These are phyloP conservation scores for Cataglyphis livida DNA, from an alignment of 2,888 invertebrate species.

Conservation along the genomic window DNA sequence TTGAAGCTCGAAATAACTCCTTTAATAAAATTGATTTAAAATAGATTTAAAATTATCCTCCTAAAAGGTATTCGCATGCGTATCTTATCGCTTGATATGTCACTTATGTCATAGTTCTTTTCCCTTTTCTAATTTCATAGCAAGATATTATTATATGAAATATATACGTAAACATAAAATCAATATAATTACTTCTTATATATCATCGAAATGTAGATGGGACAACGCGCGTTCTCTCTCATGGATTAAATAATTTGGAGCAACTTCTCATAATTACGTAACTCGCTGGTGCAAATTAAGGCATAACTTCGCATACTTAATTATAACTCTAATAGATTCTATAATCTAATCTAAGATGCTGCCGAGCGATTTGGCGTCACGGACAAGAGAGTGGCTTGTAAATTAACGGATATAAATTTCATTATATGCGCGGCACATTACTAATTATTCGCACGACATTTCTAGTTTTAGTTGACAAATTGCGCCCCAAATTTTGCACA, in stretches of 20 bases:
- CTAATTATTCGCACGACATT: conserved; percentile 27
- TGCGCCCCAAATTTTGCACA: conserved; percentile 14
- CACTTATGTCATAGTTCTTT: background rate
- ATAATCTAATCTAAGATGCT: conserved; percentile 43
- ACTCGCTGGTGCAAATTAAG: conserved; percentile 38
- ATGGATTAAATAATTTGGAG: conserved; percentile 47
- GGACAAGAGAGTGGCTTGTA: conserved; percentile 34
- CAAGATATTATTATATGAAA: background rate
- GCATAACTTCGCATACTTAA: conserved; percentile 49
- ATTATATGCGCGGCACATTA: conserved; percentile 29
- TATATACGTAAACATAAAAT: background rate
- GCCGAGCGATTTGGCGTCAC: conserved; percentile 40
- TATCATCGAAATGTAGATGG: conserved; percentile 32
- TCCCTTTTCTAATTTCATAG: background rate
- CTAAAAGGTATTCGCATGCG: background rate
- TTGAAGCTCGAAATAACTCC: background rate
- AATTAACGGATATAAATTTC: conserved; percentile 49
- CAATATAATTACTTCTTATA: conserved; percentile 2
- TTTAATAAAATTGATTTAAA: conserved; percentile 14
- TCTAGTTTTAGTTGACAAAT: conserved; percentile 27
- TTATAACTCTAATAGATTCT: conserved; percentile 49
- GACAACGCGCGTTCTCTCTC: conserved; percentile 32
- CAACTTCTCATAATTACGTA: conserved; percentile 52
- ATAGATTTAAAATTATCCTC: background rate
- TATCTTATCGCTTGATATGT: background rate